Evolutionary conservation across 2,888 invertebrate genomes (phyloP), one percentile per base, ranked within the genome.

Genomic region (Eulithis testata): DNA sequence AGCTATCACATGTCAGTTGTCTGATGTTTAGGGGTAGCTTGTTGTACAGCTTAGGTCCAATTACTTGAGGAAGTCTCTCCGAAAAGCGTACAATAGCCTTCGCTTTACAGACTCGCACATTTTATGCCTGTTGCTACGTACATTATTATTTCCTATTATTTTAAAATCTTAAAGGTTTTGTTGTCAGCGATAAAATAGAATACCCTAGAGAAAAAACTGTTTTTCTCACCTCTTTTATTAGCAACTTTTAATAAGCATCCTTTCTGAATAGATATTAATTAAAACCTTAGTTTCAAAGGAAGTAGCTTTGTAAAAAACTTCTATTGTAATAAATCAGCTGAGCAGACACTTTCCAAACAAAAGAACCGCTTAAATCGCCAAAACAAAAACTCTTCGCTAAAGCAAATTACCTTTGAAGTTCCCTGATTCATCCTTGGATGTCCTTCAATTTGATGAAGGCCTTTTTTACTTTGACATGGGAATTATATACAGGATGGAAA

Each of bases 301-400:
- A 47, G 31, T 31, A 5, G 37, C 49, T 55, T 57, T 11, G 11
- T 47, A 12, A 61, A 61, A 52, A 59, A 66, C n/a, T 11, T 58
- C 49, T 47, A 49, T 55, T 59, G 56, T 66, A 12, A 59, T 55
- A 62, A 62, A 66, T 59, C 57, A 51, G 58, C 36, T 47, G 14
- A 40, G 45, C 40, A 51, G 54, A 70, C 55, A 69, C 61, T 65
- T 53, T 40, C 50, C 56, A 60, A 73, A 75, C 72, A 64, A 66
- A 62, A 68, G 58, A 51, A 71, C 52, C 63, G 70, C 67, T 74
- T 71, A 71, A 70, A 75, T 71, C 50, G 72, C 67, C 65, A 64
- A 68, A 71, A 76, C 66, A 68, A 73, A 77, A 78, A 77, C 76
- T 76, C 67, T 68, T 67, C 68, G 73, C 73, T 68, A 72, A 70